These are phyloP conservation scores for Tenualosa ilisha DNA, from an alignment of 2,797 vertebrate species.

Conservation along the genomic window DNA sequence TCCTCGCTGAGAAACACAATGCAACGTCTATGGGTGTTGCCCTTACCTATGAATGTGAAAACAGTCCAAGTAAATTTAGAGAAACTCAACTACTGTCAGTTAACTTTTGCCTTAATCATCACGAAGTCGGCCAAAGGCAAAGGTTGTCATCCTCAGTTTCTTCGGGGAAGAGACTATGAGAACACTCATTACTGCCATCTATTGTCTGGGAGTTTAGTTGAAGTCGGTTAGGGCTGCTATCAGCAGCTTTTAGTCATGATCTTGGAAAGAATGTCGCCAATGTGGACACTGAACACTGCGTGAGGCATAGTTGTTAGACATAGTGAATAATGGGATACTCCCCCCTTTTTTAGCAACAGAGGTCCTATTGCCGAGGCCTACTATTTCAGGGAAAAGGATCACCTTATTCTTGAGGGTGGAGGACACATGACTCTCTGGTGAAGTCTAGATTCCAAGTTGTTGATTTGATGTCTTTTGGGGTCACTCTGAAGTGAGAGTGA, in stretches of 20 bases:
- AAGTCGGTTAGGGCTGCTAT: neutral
- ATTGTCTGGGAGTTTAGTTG: neutral
- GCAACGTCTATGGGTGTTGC: neutral
- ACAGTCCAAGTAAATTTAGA: neutral
- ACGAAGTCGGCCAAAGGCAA: neutral
- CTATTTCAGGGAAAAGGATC: neutral
- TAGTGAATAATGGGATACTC: neutral
- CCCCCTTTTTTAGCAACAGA: neutral
- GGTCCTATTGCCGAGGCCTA: neutral
- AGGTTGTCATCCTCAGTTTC: neutral
- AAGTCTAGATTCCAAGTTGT: neutral
- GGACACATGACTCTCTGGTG: neutral
- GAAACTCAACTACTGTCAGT: neutral
- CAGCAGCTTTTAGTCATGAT: neutral
- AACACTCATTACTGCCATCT: neutral
- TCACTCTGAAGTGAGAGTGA: neutral
- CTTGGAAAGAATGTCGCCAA: neutral
- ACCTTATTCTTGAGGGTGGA: neutral
- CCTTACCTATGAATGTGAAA: slow-evolving; percentile 10
- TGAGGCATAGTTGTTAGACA: neutral
- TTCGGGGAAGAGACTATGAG: neutral
- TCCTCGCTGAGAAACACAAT: neutral
- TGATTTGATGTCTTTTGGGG: slow-evolving; percentile 6
- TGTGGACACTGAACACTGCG: neutral
- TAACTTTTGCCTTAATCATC: neutral